Evolutionary conservation across 2,797 vertebrate species (phyloP), one percentile per base, ranked within the genome.

Genomic region (Coregonus suidteri): DNA sequence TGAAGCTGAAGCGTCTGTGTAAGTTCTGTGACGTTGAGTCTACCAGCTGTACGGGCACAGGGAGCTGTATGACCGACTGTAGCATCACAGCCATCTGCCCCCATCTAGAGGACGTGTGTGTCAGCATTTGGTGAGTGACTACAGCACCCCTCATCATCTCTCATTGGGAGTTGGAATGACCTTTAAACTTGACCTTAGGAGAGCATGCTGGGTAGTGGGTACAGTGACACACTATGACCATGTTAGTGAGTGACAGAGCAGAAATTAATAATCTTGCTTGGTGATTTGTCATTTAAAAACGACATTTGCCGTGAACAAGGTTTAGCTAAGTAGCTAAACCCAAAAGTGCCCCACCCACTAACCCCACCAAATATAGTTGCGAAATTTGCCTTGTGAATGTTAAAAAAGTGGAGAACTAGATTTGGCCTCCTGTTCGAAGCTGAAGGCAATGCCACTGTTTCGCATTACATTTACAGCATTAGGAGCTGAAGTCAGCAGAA

Each of bases 11-110:
- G 0, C 74, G 20, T 4, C 77, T 94, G 67, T 95, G 94, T 83
- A 92, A 66, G 84, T 94, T 94, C 84, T 95, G 94, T 62, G 94
- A 94, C 6, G 59, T 86, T 6, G 74, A 0, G 6, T 1, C 34
- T 0, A 91, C 88, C 41, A 85, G 0, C 82, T 95, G 94, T 77
- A 76, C 76, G 0, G 88, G 82, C 1, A 87, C 65, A 16, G 86
- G 87, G 6, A 84, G 5, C 81, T 95, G 94, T 71, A 72, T 82
- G 20, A 88, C 84, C 75, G 78, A 80, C 4, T 95, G 94, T 66
- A 53, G 72, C 0, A 83, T 82, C 75, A 90, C 89, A 0, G 0
- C 94, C 71, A 94, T 93, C 80, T 95, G 94, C 77, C 25, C 76
- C 1, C 0, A 77, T 0, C 13, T 35, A 0, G 47, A 82, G 0